These are phyloP conservation scores for Drosophila ironensis DNA, from an alignment of 1,140 invertebrate genomes.

Conservation along the genomic window DNA sequence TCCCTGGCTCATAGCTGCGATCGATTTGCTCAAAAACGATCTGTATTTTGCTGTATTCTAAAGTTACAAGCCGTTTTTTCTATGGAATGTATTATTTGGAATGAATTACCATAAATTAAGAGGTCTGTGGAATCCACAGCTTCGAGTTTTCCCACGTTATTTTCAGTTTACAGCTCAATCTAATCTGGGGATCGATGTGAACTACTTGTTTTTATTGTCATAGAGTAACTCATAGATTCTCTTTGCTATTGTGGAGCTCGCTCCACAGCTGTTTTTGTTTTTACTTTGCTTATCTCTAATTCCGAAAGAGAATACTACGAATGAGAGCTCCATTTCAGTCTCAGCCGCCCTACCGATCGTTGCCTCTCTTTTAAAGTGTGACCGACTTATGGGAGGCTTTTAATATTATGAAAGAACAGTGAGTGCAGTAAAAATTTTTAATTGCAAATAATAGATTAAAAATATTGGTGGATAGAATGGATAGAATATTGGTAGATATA, in stretches of 20 bases:
- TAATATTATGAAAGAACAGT: too few species aligned
- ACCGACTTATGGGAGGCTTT: conserved; percentile 2
- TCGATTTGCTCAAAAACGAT: not conserved
- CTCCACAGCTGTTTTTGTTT: conserved; percentile 40
- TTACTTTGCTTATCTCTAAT: conserved; percentile 29
- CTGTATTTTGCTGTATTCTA: too few species aligned
- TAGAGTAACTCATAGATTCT: too few species aligned
- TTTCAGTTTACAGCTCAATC: conserved; percentile 15
- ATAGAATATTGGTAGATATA: too few species aligned
- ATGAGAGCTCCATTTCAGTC: not conserved
- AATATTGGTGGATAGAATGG: too few species aligned
- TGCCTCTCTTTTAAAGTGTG: conserved; percentile 10
- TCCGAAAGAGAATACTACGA: not conserved
- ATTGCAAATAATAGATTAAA: too few species aligned
- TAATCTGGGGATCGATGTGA: conserved; percentile 34
- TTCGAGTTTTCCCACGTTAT: not conserved
- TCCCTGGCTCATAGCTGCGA: conserved; percentile 20
- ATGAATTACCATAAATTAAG: not conserved
- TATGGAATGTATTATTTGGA: not conserved
- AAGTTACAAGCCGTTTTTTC: too few species aligned
- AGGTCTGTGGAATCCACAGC: too few species aligned
- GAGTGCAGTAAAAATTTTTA: too few species aligned
- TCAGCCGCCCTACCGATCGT: conserved; percentile 21
- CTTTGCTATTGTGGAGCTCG: too few species aligned
- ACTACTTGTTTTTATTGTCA: conserved; percentile 23